Evolutionary conservation across 1,140 invertebrate genomes (phyloP), one percentile per base, ranked within the genome.

Genomic region (Aricia agestis): DNA sequence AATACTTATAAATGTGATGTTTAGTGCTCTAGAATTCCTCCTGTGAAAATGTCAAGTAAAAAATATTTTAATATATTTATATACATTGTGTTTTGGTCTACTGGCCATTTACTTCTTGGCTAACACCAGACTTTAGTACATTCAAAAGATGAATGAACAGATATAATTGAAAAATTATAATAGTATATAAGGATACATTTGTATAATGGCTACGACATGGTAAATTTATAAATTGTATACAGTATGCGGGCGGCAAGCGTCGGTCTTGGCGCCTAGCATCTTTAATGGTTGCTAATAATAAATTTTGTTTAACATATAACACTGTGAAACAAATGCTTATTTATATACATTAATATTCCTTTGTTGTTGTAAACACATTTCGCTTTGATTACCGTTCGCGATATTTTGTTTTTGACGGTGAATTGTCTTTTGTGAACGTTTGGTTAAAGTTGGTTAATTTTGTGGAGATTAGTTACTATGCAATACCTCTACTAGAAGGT

Each of bases 271-370:
- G 81, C 79, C 81, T 82, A 74, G 74, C 72, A 76, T 78, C 79
- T 82, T 82, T 82, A 82, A 79, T 82, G 81, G 80, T 75, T 73
- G 81, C 81, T 82, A 82, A 82, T 82, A 81, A 82, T 82, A 82
- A 79, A 82, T 81, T 82, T 82, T 82, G 81, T 82, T 82, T 82
- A 82, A 81, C 81, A 82, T 82, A 82, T 81, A 78, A 82, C 79
- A 81, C 76, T 75, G 76, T 73, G 76, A 77, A 80, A 80, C 77
- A 77, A 78, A 80, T 78, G 77, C 74, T 63, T 63, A 63, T 63
- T 63, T 63, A 63, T 63, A 63, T 63, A 63, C 59, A 25, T 63
- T 63, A 31, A 63, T 63, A 63, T 63, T 63, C 59, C 59, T 63
- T 63, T 63, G 59, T 63, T 63, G 59, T 63, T 63, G 19, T 63